A percentile compares a stretch with the other conserved stretches of the same genome.
These are phyloP conservation scores for Dynastes hyllus DNA, from an alignment of 2,888 invertebrate genomes.

Conservation along the genomic window DNA sequence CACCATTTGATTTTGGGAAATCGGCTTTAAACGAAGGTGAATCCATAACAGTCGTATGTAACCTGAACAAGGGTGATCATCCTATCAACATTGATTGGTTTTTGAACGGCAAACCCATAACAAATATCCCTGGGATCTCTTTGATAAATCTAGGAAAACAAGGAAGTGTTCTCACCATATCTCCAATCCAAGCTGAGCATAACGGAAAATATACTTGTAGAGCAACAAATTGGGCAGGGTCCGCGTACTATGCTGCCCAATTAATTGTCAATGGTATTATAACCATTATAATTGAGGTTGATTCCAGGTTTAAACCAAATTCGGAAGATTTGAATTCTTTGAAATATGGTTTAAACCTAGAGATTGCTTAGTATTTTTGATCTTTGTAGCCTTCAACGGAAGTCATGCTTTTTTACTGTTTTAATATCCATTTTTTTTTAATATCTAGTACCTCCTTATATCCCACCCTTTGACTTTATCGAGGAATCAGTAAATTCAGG, in stretches of 20 bases:
- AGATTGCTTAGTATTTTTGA: too few relatives aligned
- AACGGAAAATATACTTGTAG: constrained; percentile 84
- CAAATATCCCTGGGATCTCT: constrained; percentile 73
- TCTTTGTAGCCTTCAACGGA: too few relatives aligned
- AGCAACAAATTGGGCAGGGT: constrained; percentile 81
- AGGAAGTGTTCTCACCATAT: constrained; percentile 77
- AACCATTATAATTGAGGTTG: too few relatives aligned
- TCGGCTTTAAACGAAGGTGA: constrained; percentile 80
- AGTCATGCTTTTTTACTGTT: too few relatives aligned
- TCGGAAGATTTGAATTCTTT: too few relatives aligned
- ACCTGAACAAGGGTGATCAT: constrained; percentile 81
- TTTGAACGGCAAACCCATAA: constrained; percentile 68
- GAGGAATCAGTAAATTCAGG: constrained; percentile 80
- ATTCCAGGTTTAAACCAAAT: too few relatives aligned
- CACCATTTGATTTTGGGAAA: constrained; percentile 75
- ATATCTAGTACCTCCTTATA: constrained; percentile 66
- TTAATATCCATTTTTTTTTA: constrained; percentile 19
- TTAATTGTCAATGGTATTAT: constrained; percentile 80
- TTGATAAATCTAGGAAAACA: constrained; percentile 72
- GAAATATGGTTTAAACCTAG: too few relatives aligned
- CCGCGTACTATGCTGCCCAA: constrained; percentile 74
- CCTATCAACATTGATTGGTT: constrained; percentile 80
- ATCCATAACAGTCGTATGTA: constrained; percentile 77
- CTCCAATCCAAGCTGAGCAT: constrained; percentile 82
- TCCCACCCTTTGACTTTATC: constrained; percentile 70